Evolutionary conservation across 2,888 invertebrate genomes (phyloP).

Genomic region (Hypsopygia costalis): DNA sequence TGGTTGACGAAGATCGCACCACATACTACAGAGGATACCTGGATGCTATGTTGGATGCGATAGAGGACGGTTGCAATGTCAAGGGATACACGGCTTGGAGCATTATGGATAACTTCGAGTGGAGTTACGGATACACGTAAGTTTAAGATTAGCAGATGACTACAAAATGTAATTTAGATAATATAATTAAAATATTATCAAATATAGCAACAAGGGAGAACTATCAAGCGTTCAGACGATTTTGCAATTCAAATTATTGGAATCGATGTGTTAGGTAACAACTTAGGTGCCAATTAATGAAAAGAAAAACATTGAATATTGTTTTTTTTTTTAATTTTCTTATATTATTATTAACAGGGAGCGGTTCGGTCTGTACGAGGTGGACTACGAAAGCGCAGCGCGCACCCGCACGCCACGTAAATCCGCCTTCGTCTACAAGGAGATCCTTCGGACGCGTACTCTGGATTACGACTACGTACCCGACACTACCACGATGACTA

Average conservation of each 20-base stretch:
- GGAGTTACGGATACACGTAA: slow-evolving; percentile 72
- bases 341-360: slow-evolving; percentile 15
- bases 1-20: slow-evolving; percentile 31
- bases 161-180: background rate
- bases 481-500: slow-evolving; percentile 25
- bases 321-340: no score
- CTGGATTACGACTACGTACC: slow-evolving; percentile 35
- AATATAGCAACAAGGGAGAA: no score
- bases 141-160: no score
- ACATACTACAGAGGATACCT: slow-evolving; percentile 42
- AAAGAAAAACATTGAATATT: no score
- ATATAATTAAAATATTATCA: no score
- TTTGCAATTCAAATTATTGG: no score
- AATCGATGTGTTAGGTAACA: no score
- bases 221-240: no score
- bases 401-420: slow-evolving; percentile 82
- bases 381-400: slow-evolving; percentile 80
- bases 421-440: slow-evolving; percentile 75
- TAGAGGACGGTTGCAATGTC: slow-evolving; percentile 49
- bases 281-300: no score
- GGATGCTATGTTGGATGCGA: slow-evolving; percentile 42
- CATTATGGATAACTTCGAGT: slow-evolving; percentile 81
- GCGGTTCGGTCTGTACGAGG: slow-evolving; percentile 77
- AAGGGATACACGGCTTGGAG: slow-evolving; percentile 77
- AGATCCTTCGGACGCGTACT: slow-evolving; percentile 54